Evolutionary conservation across 1,140 invertebrate genomes (phyloP).

Genomic region (Helicorthomorpha holstii): DNA sequence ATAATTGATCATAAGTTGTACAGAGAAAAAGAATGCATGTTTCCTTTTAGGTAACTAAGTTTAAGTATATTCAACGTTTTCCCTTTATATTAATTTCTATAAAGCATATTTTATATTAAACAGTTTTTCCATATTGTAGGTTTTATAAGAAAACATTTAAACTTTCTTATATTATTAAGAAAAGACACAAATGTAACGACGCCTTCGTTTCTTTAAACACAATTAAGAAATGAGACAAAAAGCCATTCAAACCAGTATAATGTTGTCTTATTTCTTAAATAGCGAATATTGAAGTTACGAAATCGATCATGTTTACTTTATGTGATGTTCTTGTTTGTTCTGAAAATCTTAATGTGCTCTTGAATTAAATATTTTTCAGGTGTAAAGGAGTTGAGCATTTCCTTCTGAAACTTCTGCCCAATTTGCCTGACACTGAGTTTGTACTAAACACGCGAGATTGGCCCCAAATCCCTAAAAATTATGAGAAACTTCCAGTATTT

Average conservation of each 20-base stretch:
- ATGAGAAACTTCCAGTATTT: constrained; percentile 56
- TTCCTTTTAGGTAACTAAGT: constrained; percentile 36
- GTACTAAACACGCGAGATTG: constrained; percentile 81
- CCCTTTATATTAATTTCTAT: no score
- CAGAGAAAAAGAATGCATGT: constrained; percentile 68
- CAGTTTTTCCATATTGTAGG: no score
- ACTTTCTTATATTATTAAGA: no score
- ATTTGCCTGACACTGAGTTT: constrained; percentile 68
- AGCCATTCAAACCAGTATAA: neutral
- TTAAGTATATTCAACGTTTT: no score
- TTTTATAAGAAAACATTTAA: no score
- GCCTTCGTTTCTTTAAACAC: no score
- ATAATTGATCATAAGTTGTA: constrained; percentile 64
- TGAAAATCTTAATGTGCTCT: no score
- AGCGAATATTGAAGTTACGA: constrained; percentile 17
- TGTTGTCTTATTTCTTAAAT: constrained; percentile 1
- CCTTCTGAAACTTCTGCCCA: constrained; percentile 36
- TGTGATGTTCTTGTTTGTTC: no score
- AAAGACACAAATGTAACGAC: no score
- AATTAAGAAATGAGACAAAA: neutral
- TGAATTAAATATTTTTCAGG: constrained; percentile 35
- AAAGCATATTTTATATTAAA: no score
- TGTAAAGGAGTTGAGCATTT: constrained; percentile 88
- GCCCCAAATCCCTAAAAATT: constrained; percentile 57
- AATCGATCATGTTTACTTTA: no score